Evolutionary conservation across 2,888 invertebrate genomes (phyloP), one percentile per base, ranked within the genome.

Genomic region (Pammene fasciana): DNA sequence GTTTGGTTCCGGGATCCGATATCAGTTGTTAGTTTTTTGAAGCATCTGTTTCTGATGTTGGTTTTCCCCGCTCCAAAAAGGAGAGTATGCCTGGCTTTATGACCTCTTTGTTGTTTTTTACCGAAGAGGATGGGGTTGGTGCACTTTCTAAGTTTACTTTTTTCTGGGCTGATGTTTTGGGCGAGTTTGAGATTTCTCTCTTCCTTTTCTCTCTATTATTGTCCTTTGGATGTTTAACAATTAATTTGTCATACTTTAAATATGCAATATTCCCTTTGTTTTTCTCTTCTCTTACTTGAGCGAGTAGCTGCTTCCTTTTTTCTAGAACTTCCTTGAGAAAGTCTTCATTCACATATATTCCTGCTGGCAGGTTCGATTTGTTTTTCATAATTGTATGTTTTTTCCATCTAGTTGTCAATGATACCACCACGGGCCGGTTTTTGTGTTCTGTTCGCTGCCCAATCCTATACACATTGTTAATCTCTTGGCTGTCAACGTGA

Each of bases 381-480:
- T 65, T 68, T 65, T 45, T 71, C 5, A 70, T 60, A 50, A 72
- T 72, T 13, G 57, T 14, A 56, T 71, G 71, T 57, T 72, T 72
- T 59, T 72, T 72, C 70, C 72, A 72, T 72, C 41, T 54, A 16
- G 72, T 67, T 45, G 72, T 64, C 13, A 72, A 45, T 38, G 72
- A 18, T 46, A 64, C 67, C 62, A 72, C 66, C 7, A 72, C 70
- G 50, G 68, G 71, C 26, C 68, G 62, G 60, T n/a, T 66, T 64
- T 72, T 71, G 26, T 71, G 41, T 13, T 56, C 16, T 0, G 8
- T 43, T 16, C 43, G 14, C 18, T 68, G 16, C 16, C 71, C 65
- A 14, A 68, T 60, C 56, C 61, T 71, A 16, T 65, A 68, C 13
- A 64, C 41, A n/a, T 71, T 64, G 38, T 46, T 71, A 45, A 71